Conservation (phyloP, 2,113 vertebrate genomes). For the Thymallus thymallus region DNA sequence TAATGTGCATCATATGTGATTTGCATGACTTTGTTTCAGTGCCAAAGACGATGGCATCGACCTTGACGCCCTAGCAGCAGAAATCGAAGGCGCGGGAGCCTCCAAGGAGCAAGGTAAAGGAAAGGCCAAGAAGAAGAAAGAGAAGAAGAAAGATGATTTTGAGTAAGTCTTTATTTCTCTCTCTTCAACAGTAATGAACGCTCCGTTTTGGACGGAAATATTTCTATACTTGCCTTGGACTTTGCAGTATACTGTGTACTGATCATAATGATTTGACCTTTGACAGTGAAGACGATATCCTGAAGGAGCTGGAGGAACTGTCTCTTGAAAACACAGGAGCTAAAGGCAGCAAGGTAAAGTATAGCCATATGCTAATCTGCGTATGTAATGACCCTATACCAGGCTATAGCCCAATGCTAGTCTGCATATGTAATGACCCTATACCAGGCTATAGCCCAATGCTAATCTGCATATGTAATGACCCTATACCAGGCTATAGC, state of each 20-base stretch:
- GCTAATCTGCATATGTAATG: too few species aligned
- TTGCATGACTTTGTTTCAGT: conserved; percentile 65
- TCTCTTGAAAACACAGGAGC: conserved; percentile 85
- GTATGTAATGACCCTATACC: background rate
- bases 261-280: conserved; percentile 34
- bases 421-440: too few species aligned
- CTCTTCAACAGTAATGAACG: background rate
- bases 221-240: background rate
- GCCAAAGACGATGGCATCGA: conserved; percentile 88
- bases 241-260: background rate
- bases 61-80: conserved; percentile 93
- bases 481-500: too few species aligned
- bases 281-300: conserved; percentile 94
- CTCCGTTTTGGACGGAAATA: background rate
- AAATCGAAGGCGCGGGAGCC: conserved; percentile 95
- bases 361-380: background rate
- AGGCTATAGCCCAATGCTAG: too few species aligned
- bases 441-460: too few species aligned
- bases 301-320: conserved; percentile 93
- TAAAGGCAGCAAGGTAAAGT: conserved; percentile 73
- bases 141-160: conserved; percentile 85
- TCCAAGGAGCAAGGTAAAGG: conserved; percentile 88
- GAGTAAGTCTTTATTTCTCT: conserved; percentile 75
- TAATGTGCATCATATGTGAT: background rate
- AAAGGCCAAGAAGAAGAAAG: conserved; percentile 90